These are phyloP conservation scores for Irena cyanogastra DNA, from an alignment of 2,113 vertebrate species.

Conservation along the genomic window DNA sequence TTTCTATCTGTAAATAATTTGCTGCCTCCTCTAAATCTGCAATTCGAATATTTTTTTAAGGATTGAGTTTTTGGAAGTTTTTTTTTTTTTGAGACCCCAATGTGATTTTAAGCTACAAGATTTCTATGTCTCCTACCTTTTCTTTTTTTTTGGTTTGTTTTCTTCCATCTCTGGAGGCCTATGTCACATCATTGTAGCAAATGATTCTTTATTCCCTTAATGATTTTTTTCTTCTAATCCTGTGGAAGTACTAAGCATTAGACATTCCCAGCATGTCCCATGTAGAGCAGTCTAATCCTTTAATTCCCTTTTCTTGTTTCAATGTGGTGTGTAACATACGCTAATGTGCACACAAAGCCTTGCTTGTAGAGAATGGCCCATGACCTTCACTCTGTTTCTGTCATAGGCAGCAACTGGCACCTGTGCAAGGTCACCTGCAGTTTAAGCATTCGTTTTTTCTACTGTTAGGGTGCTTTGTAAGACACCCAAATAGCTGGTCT, in stretches of 20 bases:
- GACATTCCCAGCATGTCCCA: neutral
- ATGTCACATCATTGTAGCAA: neutral
- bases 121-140: rapidly evolving
- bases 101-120: neutral
- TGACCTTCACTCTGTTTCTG: neutral
- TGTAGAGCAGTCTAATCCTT: neutral
- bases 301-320: neutral
- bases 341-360: neutral
- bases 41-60: neutral
- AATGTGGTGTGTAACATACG: neutral
- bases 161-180: neutral
- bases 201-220: neutral
- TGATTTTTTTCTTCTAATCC: neutral
- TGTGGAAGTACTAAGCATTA: neutral
- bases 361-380: neutral
- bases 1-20: neutral
- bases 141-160: neutral
- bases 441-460: neutral
- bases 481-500: neutral
- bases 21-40: neutral
- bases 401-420: neutral
- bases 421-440: neutral
- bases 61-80: neutral
- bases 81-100: neutral
- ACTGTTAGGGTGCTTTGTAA: neutral